Evolutionary conservation across 2,113 vertebrate species (phyloP).

Genomic region (Pseudonaja textilis): DNA sequence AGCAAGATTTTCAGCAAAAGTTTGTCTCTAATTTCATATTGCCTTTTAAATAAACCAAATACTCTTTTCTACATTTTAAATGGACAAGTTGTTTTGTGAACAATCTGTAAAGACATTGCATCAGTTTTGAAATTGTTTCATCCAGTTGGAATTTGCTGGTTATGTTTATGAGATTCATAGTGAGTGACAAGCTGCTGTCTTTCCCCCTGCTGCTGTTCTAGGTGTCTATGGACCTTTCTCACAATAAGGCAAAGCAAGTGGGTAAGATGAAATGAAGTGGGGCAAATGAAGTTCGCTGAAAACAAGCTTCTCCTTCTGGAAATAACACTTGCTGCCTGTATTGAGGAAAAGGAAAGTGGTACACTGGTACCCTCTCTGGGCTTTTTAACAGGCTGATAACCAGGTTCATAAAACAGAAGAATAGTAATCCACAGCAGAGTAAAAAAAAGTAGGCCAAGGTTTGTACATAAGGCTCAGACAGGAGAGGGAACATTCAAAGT

Average conservation of each 20-base stretch:
- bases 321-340: neutral
- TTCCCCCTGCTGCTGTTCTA: neutral
- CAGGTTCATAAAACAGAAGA: neutral
- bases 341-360: neutral
- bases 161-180: neutral
- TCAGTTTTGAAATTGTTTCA: neutral
- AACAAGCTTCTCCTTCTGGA: neutral
- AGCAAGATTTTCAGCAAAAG: conserved; percentile 34
- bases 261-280: neutral
- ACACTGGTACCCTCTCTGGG: neutral
- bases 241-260: neutral
- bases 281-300: neutral
- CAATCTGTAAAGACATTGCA: neutral
- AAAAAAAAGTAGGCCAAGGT: neutral
- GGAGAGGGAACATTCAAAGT: neutral
- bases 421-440: neutral
- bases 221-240: neutral
- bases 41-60: neutral
- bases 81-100: neutral
- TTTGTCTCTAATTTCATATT: neutral
- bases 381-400: neutral
- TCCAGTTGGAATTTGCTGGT: neutral
- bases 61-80: neutral
- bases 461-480: neutral
- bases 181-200: neutral